Conservation (phyloP, 2,113 vertebrate genomes). For the Erythrocercus mccallii region DNA sequence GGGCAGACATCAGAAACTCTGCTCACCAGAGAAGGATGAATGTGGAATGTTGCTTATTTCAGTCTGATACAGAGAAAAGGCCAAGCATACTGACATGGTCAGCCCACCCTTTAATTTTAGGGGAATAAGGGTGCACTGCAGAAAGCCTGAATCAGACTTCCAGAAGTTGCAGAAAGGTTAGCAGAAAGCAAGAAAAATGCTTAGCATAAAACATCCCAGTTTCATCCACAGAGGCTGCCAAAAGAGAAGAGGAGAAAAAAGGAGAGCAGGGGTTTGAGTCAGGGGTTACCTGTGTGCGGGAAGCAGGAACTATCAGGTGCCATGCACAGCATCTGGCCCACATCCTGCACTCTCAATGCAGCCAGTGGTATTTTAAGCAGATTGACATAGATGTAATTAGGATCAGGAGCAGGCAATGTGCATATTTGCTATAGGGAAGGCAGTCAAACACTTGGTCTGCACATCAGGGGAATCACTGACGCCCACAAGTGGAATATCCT, state of each 20-base stretch:
- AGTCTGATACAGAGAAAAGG: not conserved
- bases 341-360: not conserved
- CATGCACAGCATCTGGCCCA: not conserved
- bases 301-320: not conserved
- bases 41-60: constrained; percentile 1
- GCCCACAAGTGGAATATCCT: not conserved
- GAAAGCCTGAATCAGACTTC: not conserved
- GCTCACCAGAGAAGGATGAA: not conserved
- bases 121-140: not conserved
- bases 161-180: not conserved
- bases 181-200: not conserved
- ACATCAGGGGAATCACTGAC: not conserved
- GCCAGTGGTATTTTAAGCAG: not conserved
- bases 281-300: not conserved
- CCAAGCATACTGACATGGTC: not conserved
- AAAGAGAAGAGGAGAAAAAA: not conserved
- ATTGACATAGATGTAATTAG: not conserved
- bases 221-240: not conserved
- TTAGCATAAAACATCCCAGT: not conserved
- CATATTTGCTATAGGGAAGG: not conserved
- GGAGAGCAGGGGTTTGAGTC: not conserved
- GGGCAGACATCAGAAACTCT: not conserved
- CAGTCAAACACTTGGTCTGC: not conserved
- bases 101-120: not conserved
- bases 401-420: not conserved